Percentiles rank a stretch among this genome's conserved stretches.
Conservation (phyloP, 2,797 vertebrate genomes). For the Ctenosaura bakeri region DNA sequence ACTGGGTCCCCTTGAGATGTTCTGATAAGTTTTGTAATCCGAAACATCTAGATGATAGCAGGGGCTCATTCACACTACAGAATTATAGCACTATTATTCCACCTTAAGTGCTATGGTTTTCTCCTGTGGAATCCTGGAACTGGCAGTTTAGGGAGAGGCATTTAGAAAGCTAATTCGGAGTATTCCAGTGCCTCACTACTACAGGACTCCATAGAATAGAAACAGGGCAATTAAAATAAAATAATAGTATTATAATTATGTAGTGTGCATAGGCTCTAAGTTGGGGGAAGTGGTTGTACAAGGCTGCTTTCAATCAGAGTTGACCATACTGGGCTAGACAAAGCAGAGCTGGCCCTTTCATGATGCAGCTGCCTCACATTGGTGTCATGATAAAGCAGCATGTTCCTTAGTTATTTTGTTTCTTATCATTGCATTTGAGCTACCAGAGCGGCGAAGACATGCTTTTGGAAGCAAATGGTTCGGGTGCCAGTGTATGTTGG, state of each 20-base stretch:
- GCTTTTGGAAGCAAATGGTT: not conserved
- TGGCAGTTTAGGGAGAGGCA: too few species aligned
- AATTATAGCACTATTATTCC: too few species aligned
- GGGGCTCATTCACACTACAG: too few species aligned
- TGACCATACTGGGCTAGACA: not conserved
- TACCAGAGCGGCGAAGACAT: not conserved
- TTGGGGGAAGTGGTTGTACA: not conserved
- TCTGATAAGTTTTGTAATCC: not conserved
- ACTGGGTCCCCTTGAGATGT: not conserved
- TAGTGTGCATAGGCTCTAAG: not conserved
- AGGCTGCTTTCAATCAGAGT: too few species aligned
- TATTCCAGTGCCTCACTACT: too few species aligned
- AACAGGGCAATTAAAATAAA: too few species aligned
- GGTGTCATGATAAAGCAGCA: not conserved
- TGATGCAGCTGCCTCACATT: not conserved
- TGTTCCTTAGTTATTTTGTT: not conserved
- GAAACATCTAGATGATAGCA: not conserved
- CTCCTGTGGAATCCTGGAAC: too few species aligned
- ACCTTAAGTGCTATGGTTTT: too few species aligned
- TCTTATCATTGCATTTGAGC: not conserved
- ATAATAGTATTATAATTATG: too few species aligned
- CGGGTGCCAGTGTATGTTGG: not conserved
- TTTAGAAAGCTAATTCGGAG: too few species aligned
- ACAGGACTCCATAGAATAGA: too few species aligned
- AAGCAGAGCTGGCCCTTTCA: not conserved